A percentile compares a stretch with the other conserved stretches of the same genome.
These are phyloP conservation scores for Drosophila kikkawai DNA, from an alignment of 1,140 invertebrate genomes.

Conservation along the genomic window DNA sequence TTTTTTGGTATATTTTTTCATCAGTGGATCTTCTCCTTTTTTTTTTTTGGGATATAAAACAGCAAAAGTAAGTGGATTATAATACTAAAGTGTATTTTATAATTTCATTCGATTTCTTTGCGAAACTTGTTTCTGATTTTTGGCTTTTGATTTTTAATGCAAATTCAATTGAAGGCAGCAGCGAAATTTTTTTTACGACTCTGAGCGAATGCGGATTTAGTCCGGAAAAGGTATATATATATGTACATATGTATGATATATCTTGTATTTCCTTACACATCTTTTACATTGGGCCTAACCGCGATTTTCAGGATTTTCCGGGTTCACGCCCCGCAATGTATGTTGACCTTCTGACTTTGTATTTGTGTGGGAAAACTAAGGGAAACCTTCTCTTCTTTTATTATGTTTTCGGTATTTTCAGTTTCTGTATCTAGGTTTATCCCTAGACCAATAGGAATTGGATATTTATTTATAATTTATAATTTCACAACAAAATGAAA, in stretches of 20 bases:
- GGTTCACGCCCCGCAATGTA: constrained; percentile 20
- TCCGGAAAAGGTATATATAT: background rate
- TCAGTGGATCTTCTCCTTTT: constrained; percentile 18
- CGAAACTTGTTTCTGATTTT: constrained; percentile 56
- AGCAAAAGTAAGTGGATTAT: constrained; percentile 69
- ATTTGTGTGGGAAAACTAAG: constrained; percentile 18
- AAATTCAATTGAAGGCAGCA: constrained; percentile 66
- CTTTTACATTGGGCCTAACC: constrained; percentile 16
- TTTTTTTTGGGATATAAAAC: constrained; percentile 64
- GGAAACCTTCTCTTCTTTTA: background rate
- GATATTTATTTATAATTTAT: too few species aligned
- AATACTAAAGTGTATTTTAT: constrained; percentile 37
- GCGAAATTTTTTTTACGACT: constrained; percentile 42
- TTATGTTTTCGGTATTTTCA: constrained; percentile 1
- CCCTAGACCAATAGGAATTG: background rate
- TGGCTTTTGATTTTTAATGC: constrained; percentile 50
- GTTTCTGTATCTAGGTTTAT: background rate
- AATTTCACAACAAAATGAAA: background rate
- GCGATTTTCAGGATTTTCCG: constrained; percentile 22
- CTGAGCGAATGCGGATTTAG: constrained; percentile 13
- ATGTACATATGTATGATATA: constrained; percentile 5
- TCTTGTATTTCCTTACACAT: constrained; percentile 3
- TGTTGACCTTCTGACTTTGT: constrained; percentile 22
- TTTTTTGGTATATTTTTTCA: constrained; percentile 17
- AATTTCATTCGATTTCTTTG: constrained; percentile 40